Evolutionary conservation across 2,888 invertebrate species (phyloP), one percentile per base, ranked within the genome.

Genomic region (Chrysotoxum bicinctum): DNA sequence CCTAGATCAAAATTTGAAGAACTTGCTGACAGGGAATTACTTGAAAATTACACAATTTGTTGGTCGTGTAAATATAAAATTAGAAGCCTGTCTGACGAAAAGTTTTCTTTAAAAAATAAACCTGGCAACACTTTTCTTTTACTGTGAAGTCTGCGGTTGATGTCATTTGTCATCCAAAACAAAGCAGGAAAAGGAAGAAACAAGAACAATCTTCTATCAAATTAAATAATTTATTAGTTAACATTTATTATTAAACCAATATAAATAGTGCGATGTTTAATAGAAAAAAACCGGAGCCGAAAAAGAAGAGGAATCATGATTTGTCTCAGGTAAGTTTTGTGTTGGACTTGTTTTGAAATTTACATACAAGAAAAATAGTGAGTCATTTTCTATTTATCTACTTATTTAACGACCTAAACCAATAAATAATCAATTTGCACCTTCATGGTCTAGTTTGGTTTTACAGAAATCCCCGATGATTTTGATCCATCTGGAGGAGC

Each of bases 391-490:
- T 76, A 48, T 73, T 72, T 73, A 58, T 21, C 48, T 23, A 54
- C 64, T 75, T 48, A 68, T 79, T 4, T 19, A 45, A 30, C 19
- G 40, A 19, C 43, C 58, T 32, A 40, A 58, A 7, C 10, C 12
- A 54, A n/a, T n/a, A 74, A 26, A 26, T 77, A 9, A n/a, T 75
- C 2, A 50, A 26, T 80, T 60, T 81, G 62, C 16, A 19, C 30
- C 79, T 77, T 30, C 60, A 66, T 69, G 83, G 70, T 85, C 35
- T 87, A 97, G 97, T 96, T 94, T 93, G 97, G 97, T 4, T 93
- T 97, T 70, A 94, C 96, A 89, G 95, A 96, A 90, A 93, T 97
- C 80, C 95, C 95, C 26, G 93, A 94, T 88, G 92, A 93, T 88
- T 92, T 94, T 52, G 94, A 94, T 88, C 94, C 94, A 80, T 93